Evolutionary conservation across 2,888 invertebrate genomes (phyloP).

Genomic region (Amphipyra tragopoginis): DNA sequence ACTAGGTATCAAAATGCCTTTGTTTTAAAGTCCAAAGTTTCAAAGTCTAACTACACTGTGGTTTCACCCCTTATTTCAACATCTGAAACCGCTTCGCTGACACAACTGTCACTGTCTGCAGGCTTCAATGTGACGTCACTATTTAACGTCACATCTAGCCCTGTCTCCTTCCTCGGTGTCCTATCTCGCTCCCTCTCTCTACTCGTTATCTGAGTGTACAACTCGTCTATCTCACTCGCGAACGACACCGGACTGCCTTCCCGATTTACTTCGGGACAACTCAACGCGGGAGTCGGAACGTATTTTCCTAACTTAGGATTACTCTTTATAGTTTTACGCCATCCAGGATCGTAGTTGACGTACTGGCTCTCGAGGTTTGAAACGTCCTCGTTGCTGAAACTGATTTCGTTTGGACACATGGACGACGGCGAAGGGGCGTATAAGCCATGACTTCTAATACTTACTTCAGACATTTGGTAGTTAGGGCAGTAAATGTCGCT

Average conservation of each 20-base stretch:
- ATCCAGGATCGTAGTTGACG: constrained; percentile 89
- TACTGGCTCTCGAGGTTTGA: constrained; percentile 88
- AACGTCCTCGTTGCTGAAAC: constrained; percentile 87
- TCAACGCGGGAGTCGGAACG: constrained; percentile 81
- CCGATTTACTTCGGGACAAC: constrained; percentile 85
- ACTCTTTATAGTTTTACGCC: constrained; percentile 84
- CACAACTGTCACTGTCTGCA: constrained; percentile 85
- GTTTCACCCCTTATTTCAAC: constrained; percentile 81
- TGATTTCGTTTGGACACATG: constrained; percentile 87
- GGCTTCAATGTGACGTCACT: constrained; percentile 85
- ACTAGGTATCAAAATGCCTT: constrained; percentile 53
- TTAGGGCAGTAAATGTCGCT: constrained; percentile 91
- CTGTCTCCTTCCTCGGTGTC: constrained; percentile 71
- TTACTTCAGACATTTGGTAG: constrained; percentile 91
- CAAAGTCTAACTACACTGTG: constrained; percentile 68
- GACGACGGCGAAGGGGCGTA: constrained; percentile 91
- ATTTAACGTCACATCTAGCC: constrained; percentile 80
- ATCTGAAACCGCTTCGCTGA: constrained; percentile 85
- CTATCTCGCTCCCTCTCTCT: constrained; percentile 80
- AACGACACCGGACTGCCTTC: constrained; percentile 84
- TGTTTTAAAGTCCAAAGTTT: constrained; percentile 30
- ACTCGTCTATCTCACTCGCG: constrained; percentile 91
- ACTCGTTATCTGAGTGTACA: constrained; percentile 92
- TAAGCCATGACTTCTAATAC: constrained; percentile 91
- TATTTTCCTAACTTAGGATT: constrained; percentile 83